Conservation (phyloP, 2,888 invertebrate genomes). For the Melitaea athalia region DNA sequence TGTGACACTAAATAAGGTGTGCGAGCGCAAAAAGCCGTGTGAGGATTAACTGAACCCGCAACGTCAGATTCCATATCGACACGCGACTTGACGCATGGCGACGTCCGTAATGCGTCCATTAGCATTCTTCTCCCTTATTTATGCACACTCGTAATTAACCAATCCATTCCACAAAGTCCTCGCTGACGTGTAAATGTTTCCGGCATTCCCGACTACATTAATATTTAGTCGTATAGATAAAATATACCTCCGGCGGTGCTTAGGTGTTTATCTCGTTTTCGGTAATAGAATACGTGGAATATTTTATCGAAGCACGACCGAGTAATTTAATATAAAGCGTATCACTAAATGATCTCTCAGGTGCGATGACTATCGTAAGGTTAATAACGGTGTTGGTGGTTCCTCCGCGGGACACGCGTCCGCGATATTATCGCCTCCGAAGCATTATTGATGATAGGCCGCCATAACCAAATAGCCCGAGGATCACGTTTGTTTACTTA, state of each 20-base stretch:
- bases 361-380: conserved; percentile 75
- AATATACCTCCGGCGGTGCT: conserved; percentile 69
- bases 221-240: conserved; percentile 45
- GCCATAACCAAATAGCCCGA: conserved; percentile 77
- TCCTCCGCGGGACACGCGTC: conserved; percentile 76
- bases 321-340: conserved; percentile 83
- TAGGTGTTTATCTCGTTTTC: conserved; percentile 76
- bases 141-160: conserved; percentile 51
- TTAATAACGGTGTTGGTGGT: conserved; percentile 80
- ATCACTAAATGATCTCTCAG: conserved; percentile 80
- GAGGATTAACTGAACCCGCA: conserved; percentile 58
- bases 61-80: conserved; percentile 63
- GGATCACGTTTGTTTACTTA: conserved; percentile 79
- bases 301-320: conserved; percentile 81
- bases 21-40: conserved; percentile 53
- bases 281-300: conserved; percentile 80
- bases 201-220: conserved; percentile 44
- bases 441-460: conserved; percentile 79
- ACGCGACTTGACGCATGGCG: conserved; percentile 72
- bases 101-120: conserved; percentile 63
- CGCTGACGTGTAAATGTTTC: conserved; percentile 42
- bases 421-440: conserved; percentile 75
- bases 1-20: conserved; percentile 58
- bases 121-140: conserved; percentile 53
- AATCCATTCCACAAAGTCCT: conserved; percentile 42